phyloP scores from a whole-genome alignment of 1,140 invertebrate species.

The Colletes gigas region DNA sequence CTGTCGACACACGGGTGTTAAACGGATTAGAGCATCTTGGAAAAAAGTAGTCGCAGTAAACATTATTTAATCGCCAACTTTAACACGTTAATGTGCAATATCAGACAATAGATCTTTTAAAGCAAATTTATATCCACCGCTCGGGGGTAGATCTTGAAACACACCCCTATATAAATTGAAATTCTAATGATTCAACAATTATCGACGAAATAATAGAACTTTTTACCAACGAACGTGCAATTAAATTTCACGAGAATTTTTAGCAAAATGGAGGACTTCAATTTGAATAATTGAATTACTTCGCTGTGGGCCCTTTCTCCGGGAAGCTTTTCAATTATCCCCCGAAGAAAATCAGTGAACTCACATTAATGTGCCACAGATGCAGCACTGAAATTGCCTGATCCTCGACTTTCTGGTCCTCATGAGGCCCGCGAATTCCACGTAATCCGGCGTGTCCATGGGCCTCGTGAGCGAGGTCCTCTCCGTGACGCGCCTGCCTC shows the following conservation, averaged over 20 bases:
- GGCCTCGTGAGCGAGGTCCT: slow-evolving; percentile 81
- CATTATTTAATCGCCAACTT: background rate
- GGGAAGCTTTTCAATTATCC: too few species aligned
- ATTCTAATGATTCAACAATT: too few species aligned
- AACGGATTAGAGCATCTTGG: background rate
- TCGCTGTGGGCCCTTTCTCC: too few species aligned
- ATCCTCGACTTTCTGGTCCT: slow-evolving; percentile 83
- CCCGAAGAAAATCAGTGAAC: slow-evolving; percentile 54
- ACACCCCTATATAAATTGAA: too few species aligned
- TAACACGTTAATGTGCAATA: background rate
- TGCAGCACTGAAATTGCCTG: slow-evolving; percentile 86
- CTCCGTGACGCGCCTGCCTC: slow-evolving; percentile 74
- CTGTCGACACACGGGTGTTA: background rate
- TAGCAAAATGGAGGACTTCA: too few species aligned
- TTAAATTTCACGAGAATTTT: too few species aligned
- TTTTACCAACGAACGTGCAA: too few species aligned
- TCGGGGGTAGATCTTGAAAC: too few species aligned
- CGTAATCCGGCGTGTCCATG: slow-evolving; percentile 81
- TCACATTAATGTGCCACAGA: slow-evolving; percentile 86
- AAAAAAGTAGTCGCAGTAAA: background rate
- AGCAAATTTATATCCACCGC: background rate
- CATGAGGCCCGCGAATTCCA: slow-evolving; percentile 84
- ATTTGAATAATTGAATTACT: too few species aligned
- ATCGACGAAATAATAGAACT: too few species aligned
- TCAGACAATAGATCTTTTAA: background rate